Conservation (phyloP, 2,888 invertebrate genomes). For the Pyralis farinalis region DNA sequence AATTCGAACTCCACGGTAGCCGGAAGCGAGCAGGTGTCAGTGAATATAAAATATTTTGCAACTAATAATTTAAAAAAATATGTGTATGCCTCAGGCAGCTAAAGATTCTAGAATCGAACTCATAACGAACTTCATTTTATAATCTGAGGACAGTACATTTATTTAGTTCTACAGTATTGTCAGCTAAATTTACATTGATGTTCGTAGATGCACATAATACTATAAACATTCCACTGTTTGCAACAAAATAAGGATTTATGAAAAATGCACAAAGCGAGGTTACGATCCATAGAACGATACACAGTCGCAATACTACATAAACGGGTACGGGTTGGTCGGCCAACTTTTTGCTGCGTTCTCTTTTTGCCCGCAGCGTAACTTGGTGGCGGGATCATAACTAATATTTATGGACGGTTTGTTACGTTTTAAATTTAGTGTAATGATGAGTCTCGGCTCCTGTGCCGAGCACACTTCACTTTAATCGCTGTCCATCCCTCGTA, state of each 20-base stretch:
- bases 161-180: no score
- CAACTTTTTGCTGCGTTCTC: constrained; percentile 39
- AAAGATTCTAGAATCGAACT: no score
- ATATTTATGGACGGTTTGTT: constrained; percentile 63
- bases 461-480: constrained; percentile 29
- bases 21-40: no score
- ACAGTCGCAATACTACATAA: constrained; percentile 21
- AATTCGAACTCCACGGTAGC: no score
- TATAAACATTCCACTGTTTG: no score
- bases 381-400: constrained; percentile 61
- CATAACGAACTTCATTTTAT: no score
- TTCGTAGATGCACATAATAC: no score
- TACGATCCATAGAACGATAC: constrained; percentile 13
- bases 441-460: constrained; percentile 44
- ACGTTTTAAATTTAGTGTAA: constrained; percentile 65
- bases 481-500: constrained; percentile 24
- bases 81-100: no score
- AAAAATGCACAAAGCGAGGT: constrained; percentile 16
- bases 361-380: constrained; percentile 55
- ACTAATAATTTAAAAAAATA: no score
- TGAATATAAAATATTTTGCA: no score
- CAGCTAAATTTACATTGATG: no score
- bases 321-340: constrained; percentile 18
- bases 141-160: no score
- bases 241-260: constrained; percentile 20